These are phyloP conservation scores for Rynchops niger DNA, from an alignment of 2,113 vertebrate species.

Conservation along the genomic window DNA sequence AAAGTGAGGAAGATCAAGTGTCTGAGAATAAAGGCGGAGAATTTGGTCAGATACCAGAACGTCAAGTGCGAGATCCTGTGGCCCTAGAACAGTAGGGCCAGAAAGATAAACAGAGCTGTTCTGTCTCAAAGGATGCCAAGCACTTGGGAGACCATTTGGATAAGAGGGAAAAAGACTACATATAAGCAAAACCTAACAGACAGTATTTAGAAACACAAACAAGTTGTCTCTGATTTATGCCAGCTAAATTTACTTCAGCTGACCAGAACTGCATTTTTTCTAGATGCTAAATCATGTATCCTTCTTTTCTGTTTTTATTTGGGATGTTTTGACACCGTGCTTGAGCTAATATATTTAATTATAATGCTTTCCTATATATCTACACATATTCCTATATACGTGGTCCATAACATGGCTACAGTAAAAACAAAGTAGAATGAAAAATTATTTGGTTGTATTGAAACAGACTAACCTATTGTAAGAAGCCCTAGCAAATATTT, in stretches of 20 bases:
- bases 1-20: not conserved
- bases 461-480: not conserved
- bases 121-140: not conserved
- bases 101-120: slow-evolving; percentile 7
- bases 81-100: not conserved
- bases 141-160: not conserved
- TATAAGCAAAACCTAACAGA: not conserved
- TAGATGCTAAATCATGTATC: not conserved
- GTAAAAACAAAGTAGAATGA: not conserved
- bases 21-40: not conserved
- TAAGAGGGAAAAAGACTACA: not conserved
- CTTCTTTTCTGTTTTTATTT: not conserved
- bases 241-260: not conserved
- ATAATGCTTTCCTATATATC: not conserved
- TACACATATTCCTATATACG: not conserved
- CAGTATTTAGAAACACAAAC: not conserved
- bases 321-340: not conserved
- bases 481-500: slow-evolving; percentile 7
- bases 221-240: not conserved
- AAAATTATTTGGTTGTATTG: not conserved
- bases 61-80: not conserved
- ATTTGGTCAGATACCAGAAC: not conserved
- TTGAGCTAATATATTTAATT: not conserved
- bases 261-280: not conserved
- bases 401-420: not conserved